These are phyloP conservation scores for Rhagoletis pomonella DNA, from an alignment of 1,140 invertebrate species.

Conservation along the genomic window DNA sequence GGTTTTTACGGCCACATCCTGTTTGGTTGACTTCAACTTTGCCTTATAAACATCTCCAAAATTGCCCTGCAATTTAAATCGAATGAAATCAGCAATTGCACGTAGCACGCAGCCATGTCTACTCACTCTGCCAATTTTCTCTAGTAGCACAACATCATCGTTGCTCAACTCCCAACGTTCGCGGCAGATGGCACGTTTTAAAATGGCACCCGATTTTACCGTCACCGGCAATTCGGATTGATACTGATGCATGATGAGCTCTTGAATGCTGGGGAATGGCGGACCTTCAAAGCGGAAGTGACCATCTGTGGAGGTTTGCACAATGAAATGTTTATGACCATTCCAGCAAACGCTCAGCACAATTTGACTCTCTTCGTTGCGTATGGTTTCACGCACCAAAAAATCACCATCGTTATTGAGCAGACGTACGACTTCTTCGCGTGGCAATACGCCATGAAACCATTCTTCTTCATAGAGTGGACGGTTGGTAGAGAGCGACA, in stretches of 20 bases:
- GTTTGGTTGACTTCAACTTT: constrained; percentile 85
- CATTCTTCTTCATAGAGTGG: constrained; percentile 92
- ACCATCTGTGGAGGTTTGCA: constrained; percentile 94
- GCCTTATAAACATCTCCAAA: constrained; percentile 98
- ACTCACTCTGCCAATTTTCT: constrained; percentile 95
- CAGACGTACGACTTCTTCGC: constrained; percentile 95
- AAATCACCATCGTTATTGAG: constrained; percentile 94
- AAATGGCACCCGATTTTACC: constrained; percentile 91
- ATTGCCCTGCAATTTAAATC: constrained; percentile 84
- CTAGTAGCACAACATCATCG: constrained; percentile 93
- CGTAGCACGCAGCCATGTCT: not conserved
- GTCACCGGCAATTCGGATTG: constrained; percentile 91
- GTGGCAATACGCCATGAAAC: constrained; percentile 97
- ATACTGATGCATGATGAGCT: constrained; percentile 92
- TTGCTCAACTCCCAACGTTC: constrained; percentile 98
- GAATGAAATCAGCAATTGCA: not conserved
- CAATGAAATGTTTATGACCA: constrained; percentile 97
- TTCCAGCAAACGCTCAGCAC: constrained; percentile 97
- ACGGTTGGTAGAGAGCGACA: constrained; percentile 75
- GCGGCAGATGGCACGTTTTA: constrained; percentile 89
- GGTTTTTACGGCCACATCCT: constrained; percentile 96
- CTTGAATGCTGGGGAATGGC: constrained; percentile 92
- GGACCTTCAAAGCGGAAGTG: constrained; percentile 96
- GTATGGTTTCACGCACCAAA: constrained; percentile 94
- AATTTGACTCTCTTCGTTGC: constrained; percentile 93